Percentiles rank a stretch among this genome's conserved stretches.
These are phyloP conservation scores for Neodiprion virginianus DNA, from an alignment of 1,140 invertebrate genomes.

Conservation along the genomic window DNA sequence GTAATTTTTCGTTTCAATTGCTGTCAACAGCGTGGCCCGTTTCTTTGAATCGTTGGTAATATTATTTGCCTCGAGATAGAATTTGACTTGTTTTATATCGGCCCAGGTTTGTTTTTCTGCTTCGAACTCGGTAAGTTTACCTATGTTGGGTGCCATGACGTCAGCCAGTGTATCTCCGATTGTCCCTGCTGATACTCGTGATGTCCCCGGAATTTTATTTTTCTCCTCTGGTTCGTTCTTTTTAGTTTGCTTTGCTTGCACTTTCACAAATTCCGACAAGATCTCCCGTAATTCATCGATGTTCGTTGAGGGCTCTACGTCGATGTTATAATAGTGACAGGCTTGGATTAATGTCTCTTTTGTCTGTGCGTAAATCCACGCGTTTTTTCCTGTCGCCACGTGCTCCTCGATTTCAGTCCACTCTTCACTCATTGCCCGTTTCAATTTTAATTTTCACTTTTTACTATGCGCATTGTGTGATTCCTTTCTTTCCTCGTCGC, in stretches of 20 bases:
- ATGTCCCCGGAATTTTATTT: not conserved
- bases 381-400: slow-evolving; percentile 10
- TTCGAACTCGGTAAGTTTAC: slow-evolving; percentile 15
- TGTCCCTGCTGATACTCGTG: not conserved
- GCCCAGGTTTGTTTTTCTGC: slow-evolving; percentile 6
- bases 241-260: not conserved
- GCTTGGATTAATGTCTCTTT: slow-evolving; percentile 1
- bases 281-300: slow-evolving; percentile 12
- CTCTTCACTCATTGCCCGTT: slow-evolving; percentile 9
- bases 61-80: slow-evolving; percentile 9
- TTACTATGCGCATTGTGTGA: not conserved
- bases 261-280: slow-evolving; percentile 9
- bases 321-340: slow-evolving; percentile 6
- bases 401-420: slow-evolving; percentile 4
- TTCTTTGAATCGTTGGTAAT: not conserved
- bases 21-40: slow-evolving; percentile 15
- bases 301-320: not conserved
- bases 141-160: slow-evolving; percentile 10
- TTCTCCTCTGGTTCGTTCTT: not conserved
- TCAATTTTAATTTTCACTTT: not conserved
- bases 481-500: slow-evolving; percentile 17
- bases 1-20: slow-evolving; percentile 2
- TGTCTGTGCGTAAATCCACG: slow-evolving; percentile 7
- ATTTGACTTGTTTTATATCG: slow-evolving; percentile 15
- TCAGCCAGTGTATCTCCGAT: not conserved